Evolutionary conservation across 2,113 vertebrate species (phyloP).

Genomic region (Falco punctatus): DNA sequence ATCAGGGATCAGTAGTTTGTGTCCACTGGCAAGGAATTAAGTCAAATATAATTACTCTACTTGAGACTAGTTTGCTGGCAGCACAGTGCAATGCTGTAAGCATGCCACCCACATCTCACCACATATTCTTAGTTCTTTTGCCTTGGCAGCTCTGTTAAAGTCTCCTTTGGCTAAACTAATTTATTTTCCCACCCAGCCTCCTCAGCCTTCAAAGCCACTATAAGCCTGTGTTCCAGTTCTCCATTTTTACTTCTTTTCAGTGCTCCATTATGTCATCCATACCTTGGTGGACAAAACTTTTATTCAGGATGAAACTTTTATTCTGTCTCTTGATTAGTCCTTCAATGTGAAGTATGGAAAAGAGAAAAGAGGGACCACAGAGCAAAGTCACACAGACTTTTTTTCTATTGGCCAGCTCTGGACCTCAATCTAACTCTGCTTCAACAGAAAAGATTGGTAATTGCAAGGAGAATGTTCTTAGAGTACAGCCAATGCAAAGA

Average conservation of each 20-base stretch:
- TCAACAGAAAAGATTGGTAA: neutral
- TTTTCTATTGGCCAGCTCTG: neutral
- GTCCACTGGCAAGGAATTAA: neutral
- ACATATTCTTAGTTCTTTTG: neutral
- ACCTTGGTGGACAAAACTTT: neutral
- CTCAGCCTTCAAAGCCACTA: neutral
- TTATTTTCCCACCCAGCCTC: neutral
- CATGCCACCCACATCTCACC: neutral
- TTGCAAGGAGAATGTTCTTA: neutral
- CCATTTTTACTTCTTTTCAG: neutral
- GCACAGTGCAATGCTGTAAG: accelerated
- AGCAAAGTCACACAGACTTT: neutral
- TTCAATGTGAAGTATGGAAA: neutral
- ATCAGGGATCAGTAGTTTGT: neutral
- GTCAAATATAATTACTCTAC: neutral
- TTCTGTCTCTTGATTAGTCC: neutral
- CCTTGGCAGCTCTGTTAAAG: neutral
- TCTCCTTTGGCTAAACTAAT: neutral
- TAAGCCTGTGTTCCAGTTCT: neutral
- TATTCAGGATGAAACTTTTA: neutral
- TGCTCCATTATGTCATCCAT: neutral
- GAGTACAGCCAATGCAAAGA: neutral
- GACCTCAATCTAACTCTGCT: neutral
- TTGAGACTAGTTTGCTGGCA: neutral
- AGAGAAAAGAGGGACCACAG: neutral